Conservation (phyloP, 2,113 vertebrate genomes). For the Apteryx mantelli region DNA sequence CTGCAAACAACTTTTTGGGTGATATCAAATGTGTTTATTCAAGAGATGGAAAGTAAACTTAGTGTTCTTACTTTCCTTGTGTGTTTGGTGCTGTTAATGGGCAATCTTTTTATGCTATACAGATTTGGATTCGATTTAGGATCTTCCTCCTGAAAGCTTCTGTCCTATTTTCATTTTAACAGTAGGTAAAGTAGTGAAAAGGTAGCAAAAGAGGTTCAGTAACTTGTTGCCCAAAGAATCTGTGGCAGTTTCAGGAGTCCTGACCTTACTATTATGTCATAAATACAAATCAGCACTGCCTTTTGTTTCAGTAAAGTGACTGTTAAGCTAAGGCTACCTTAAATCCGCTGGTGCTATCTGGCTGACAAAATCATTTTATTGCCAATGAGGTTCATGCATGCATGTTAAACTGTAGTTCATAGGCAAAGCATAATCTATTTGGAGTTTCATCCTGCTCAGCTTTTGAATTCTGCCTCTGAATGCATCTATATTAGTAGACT, state of each 20-base stretch:
- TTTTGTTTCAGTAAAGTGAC: background rate
- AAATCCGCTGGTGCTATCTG: background rate
- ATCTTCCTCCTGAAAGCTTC: background rate
- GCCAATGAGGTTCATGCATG: background rate
- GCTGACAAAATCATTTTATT: background rate
- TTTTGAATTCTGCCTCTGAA: background rate
- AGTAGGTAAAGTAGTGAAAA: background rate
- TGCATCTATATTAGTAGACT: background rate
- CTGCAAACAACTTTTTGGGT: background rate
- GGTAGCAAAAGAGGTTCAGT: background rate
- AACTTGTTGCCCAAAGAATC: background rate
- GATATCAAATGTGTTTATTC: background rate
- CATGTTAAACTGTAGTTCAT: background rate
- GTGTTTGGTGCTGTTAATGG: background rate
- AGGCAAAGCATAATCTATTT: background rate
- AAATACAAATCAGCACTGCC: background rate
- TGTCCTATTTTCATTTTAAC: background rate
- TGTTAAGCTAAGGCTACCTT: background rate
- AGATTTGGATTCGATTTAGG: background rate
- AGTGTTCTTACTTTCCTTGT: background rate
- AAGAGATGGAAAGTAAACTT: background rate
- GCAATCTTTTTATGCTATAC: background rate
- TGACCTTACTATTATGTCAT: background rate
- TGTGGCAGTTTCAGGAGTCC: background rate
- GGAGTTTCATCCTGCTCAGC: background rate